These are phyloP conservation scores for Ophion ventricosus DNA, from an alignment of 2,888 invertebrate genomes.

Conservation along the genomic window DNA sequence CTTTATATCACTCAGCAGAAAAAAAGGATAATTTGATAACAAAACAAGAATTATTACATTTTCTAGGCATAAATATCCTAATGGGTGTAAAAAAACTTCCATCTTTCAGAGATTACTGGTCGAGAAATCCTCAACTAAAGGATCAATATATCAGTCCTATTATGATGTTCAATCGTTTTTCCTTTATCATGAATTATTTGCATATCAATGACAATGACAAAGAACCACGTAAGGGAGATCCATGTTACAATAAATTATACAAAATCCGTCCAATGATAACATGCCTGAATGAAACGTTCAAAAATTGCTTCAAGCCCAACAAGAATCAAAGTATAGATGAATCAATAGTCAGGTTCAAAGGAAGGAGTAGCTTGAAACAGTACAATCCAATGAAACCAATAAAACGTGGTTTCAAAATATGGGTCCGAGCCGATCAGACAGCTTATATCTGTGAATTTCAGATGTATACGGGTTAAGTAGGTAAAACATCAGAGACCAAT, in stretches of 20 bases:
- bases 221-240: constrained; percentile 63
- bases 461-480: constrained; percentile 69
- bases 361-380: constrained; percentile 69
- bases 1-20: constrained; percentile 56
- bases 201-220: constrained; percentile 70
- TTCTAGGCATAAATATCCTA: constrained; percentile 65
- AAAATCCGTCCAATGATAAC: constrained; percentile 70
- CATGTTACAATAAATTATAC: constrained; percentile 70
- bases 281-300: constrained; percentile 63
- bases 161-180: constrained; percentile 61
- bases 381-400: constrained; percentile 70
- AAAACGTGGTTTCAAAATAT: constrained; percentile 72
- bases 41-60: constrained; percentile 54
- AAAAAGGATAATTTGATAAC: constrained; percentile 44
- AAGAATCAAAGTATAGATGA: constrained; percentile 69
- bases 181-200: constrained; percentile 68
- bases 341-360: constrained; percentile 73
- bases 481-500: constrained; percentile 69
- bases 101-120: constrained; percentile 62
- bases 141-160: constrained; percentile 56
- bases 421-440: constrained; percentile 67
- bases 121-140: constrained; percentile 55
- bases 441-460: constrained; percentile 73
- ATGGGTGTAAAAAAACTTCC: constrained; percentile 67
- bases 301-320: constrained; percentile 55